Base-by-base conservation (phyloP, 2,113 vertebrate species). In the Platichthys flesus region DNA sequence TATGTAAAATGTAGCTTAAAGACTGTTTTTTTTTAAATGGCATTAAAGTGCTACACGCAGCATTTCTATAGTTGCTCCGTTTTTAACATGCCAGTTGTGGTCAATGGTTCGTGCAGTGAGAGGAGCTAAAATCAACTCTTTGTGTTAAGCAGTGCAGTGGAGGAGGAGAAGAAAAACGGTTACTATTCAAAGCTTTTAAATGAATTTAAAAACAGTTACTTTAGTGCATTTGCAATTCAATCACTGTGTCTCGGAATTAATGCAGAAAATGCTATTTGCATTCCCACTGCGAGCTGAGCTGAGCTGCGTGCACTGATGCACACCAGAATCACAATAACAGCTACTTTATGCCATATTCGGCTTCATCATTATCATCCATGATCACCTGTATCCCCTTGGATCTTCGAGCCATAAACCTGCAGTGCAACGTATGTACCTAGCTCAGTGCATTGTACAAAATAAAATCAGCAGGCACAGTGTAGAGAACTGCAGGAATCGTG, bases 161-260 rank as follows among this genome's bases (percentile, higher is more conserved):
- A 37, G 45, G 60, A 63, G 57, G 65, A 79, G 15, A 37, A 67
- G 60, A 21, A 65, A 64, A 75, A 4, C 16, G 26, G 83, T 89
- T 88, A 71, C 82, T 84, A 90, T 90, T 87, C 85, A 88, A 86
- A 90, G 56, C 74, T 77, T 84, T 87, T 88, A 86, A 91, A 87
- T 86, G 74, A 92, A 89, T 90, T 87, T 84, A 88, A 89, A 87
- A 90, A 85, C 88, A 90, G 83, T 78, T 77, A 90, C 85, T 89
- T 88, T 83, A 76, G 81, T 74, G 71, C 88, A 91, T 90, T 92
- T 90, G 91, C 87, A 92, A 91, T 91, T 90, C 90, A 89, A 89
- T 88, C 85, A 35, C 78, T 15, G 71, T 69, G 90, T 89, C 85
- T 84, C 16, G 67, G 83, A 87, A 87, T 90, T 89, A 88, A 90